Base-by-base conservation (phyloP, 2,888 invertebrate species). In the Noctua comes region DNA sequence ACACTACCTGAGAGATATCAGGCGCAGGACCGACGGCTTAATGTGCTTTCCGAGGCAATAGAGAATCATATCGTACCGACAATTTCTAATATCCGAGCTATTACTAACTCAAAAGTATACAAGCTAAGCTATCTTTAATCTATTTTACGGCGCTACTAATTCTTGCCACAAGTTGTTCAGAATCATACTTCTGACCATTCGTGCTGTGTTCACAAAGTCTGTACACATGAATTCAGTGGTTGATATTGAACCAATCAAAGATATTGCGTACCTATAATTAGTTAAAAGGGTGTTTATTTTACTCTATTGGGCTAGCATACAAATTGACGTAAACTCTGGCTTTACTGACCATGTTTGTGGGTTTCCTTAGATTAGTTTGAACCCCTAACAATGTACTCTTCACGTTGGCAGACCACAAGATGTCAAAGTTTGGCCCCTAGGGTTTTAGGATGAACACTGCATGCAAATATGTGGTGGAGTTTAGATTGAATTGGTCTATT, bases 231-330 rank as follows among this genome's bases (percentile, higher is more conserved):
- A 70, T 71, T 57, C 62, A 62, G 40, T 43, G 64, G 48, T 71
- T 43, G 62, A 71, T 43, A 57, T 73, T 48, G 73, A 79, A 48
- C 57, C 75, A 83, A 83, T 83, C 83, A 72, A 72, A 83, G 64
- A 71, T 79, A 83, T 79, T 75, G 75, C 62, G 43, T 69, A 36
- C 4, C 36, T 36, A 68, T 79, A 68, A 75, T 83, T 79, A 83
- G 36, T 72, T 75, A 43, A 83, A 75, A 81, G 74, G 75, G 31
- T 77, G 36, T 65, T 82, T 43, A 48, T 77, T 59, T 36, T 43
- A 16, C n/a, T 48, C 31, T 57, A 69, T 77, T 81, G 64, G 43
- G 51, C 43, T 31, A 27, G 27, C n/a, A 66, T 18, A 59, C 70
- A 36, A 76, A 46, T 48, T 62, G 36, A 24, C 66, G 65, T 70